Conservation (phyloP, 1,140 invertebrate genomes). For the Drosophila fuyamai region DNA sequence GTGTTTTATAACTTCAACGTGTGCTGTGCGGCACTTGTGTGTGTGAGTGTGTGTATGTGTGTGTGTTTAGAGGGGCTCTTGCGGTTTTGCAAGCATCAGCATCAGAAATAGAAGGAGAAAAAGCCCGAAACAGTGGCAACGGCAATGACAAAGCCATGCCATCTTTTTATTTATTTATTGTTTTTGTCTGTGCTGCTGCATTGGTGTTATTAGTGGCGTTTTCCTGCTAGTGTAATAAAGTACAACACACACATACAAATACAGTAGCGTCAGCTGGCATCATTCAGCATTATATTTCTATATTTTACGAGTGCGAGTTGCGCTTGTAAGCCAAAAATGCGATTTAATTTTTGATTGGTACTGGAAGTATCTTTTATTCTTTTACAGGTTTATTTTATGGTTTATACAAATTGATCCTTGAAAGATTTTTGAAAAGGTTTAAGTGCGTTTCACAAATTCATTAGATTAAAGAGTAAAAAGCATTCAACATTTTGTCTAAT, state of each 20-base stretch:
- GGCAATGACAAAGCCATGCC: conserved; percentile 72
- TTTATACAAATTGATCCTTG: too few species aligned
- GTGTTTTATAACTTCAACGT: conserved; percentile 71
- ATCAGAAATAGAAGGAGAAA: conserved; percentile 28
- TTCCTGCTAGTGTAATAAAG: conserved; percentile 65
- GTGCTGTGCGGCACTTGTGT: conserved; percentile 23
- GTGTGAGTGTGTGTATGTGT: conserved; percentile 2
- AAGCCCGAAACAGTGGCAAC: conserved; percentile 34
- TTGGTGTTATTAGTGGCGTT: conserved; percentile 76
- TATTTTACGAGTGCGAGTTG: conserved; percentile 45
- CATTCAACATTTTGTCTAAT: background rate
- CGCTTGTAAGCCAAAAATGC: conserved; percentile 34
- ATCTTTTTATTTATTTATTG: conserved; percentile 83
- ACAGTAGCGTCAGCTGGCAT: conserved; percentile 70
- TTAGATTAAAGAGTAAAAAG: background rate
- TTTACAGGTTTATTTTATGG: background rate
- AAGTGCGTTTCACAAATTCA: background rate
- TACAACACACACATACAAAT: conserved; percentile 57
- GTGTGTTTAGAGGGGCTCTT: conserved; percentile 37
- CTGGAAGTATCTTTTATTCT: background rate
- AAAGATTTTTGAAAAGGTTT: background rate
- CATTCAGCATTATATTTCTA: conserved; percentile 69
- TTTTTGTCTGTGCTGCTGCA: conserved; percentile 80
- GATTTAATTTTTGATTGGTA: conserved; percentile 37
- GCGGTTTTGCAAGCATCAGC: conserved; percentile 75